Evolutionary conservation across 1,140 invertebrate species (phyloP), one percentile per base, ranked within the genome.

Genomic region (Phthorimaea operculella): DNA sequence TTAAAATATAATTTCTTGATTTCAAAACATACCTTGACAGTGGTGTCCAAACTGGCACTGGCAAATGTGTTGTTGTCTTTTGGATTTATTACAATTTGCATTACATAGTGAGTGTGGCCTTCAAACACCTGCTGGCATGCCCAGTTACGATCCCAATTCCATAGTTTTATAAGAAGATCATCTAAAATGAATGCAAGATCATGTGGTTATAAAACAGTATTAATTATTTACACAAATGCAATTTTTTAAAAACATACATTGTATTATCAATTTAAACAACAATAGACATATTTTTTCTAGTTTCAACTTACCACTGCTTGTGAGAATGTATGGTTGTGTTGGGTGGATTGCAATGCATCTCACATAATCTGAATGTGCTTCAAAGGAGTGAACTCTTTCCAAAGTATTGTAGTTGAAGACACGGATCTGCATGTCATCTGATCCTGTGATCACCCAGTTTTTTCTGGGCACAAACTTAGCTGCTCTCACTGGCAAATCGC

Each of bases 21-120:
- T 45, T 1, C 47, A 28, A 54, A 51, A 56, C 64, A 67, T 80
- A 94, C 95, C 90, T 99, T 99, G 6, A 99, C 92, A 1, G 97
- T 99, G 60, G 96, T 91, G 85, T 99, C 98, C 1, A 99, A 87
- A 16, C 98, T 99, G 18, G 98, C 98, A 75, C 96, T 98, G 5
- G 98, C 98, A 87, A 99, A 99, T n/a, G 98, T 99, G 78, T 99
- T 99, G 80, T 99, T 99, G 76, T 99, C 98, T 82, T 99, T 99
- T 0, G 98, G 98, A 87, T 99, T 99, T 63, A 99, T 96, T 0
- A 98, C 97, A 70, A 99, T 95, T 84, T 99, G 97, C 98, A 99
- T 99, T 0, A 99, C 97, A 78, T 99, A 99, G 79, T 99, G 98
- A 0, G 96, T 97, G 83, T 99, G 98, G 0, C 98, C 96, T 74